Percentiles rank a stretch among this genome's conserved stretches.
Conservation (phyloP, 2,888 invertebrate species). For the Melipona beecheii region DNA sequence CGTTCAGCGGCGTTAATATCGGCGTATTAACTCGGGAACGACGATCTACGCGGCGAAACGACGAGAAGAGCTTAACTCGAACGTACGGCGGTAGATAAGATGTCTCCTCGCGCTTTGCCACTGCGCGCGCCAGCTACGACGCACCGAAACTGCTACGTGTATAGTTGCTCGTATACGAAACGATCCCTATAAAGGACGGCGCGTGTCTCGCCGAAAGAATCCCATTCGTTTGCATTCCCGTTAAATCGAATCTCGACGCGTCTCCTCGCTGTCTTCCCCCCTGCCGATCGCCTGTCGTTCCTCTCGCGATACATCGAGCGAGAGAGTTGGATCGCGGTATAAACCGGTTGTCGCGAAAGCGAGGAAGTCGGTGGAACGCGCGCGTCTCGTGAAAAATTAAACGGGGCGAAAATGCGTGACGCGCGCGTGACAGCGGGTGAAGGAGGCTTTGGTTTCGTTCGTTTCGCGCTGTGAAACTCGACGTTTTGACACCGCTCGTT, state of each 20-base stretch:
- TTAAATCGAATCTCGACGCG: constrained; percentile 43
- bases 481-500: too few species aligned
- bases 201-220: constrained; percentile 16
- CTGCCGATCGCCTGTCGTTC: constrained; percentile 20
- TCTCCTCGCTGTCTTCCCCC: constrained; percentile 10
- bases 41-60: constrained; percentile 70
- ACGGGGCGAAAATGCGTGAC: too few species aligned
- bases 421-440: too few species aligned
- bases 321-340: constrained; percentile 19
- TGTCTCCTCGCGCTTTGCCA: constrained; percentile 59
- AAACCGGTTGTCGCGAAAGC: too few species aligned
- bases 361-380: too few species aligned
- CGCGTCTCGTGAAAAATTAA: too few species aligned
- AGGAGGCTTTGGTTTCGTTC: too few species aligned
- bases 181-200: constrained; percentile 4
- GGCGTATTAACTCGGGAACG: constrained; percentile 74
- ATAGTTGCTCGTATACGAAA: constrained; percentile 27
- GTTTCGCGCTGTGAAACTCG: too few species aligned
- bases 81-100: constrained; percentile 73
- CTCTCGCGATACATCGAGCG: background rate
- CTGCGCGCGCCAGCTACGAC: constrained; percentile 55
- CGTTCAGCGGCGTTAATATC: constrained; percentile 71
- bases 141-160: constrained; percentile 62
- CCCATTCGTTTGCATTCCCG: constrained; percentile 48
- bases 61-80: constrained; percentile 66